Evolutionary conservation across 1,140 invertebrate genomes (phyloP).

Genomic region (Drosophila subpulchrella): DNA sequence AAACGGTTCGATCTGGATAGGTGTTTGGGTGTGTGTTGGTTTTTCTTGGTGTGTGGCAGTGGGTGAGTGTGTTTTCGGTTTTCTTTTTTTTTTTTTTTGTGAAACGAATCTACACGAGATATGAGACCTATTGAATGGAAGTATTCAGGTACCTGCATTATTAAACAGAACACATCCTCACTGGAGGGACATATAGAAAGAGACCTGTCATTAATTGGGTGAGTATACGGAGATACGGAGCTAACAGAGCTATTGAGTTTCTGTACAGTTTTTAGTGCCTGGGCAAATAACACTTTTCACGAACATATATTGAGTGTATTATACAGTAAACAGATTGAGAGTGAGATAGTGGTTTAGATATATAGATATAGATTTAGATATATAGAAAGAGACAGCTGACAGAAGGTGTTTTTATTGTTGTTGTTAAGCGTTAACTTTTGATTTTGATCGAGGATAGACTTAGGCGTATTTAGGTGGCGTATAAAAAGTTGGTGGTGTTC

Average conservation of each 20-base stretch:
- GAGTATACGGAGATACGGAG: slow-evolving; percentile 22
- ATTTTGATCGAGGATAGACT: slow-evolving; percentile 63
- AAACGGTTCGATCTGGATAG: slow-evolving; percentile 25
- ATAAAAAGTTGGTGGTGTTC: slow-evolving; percentile 63
- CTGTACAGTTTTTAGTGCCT: slow-evolving; percentile 57
- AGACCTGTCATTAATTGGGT: slow-evolving; percentile 39
- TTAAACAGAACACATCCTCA: slow-evolving; percentile 6
- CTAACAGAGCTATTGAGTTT: slow-evolving; percentile 29
- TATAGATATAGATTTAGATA: slow-evolving; percentile 14
- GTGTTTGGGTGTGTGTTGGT: slow-evolving; percentile 7
- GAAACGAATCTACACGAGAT: slow-evolving; percentile 1
- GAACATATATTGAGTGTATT: slow-evolving; percentile 37
- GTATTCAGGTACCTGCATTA: not conserved
- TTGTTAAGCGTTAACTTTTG: slow-evolving; percentile 69
- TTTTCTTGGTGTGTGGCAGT: slow-evolving; percentile 4
- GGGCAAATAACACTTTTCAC: slow-evolving; percentile 42
- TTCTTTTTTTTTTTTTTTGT: not conserved
- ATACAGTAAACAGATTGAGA: slow-evolving; percentile 36
- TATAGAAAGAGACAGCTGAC: slow-evolving; percentile 56
- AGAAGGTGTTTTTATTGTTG: slow-evolving; percentile 68
- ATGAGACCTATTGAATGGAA: not conserved
- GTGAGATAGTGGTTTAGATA: slow-evolving; percentile 23
- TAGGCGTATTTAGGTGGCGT: slow-evolving; percentile 47
- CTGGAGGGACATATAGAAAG: slow-evolving; percentile 20
- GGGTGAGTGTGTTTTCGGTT: slow-evolving; percentile 3